Evolutionary conservation across 1,140 invertebrate species (phyloP).

Genomic region (Lucilia cuprina): DNA sequence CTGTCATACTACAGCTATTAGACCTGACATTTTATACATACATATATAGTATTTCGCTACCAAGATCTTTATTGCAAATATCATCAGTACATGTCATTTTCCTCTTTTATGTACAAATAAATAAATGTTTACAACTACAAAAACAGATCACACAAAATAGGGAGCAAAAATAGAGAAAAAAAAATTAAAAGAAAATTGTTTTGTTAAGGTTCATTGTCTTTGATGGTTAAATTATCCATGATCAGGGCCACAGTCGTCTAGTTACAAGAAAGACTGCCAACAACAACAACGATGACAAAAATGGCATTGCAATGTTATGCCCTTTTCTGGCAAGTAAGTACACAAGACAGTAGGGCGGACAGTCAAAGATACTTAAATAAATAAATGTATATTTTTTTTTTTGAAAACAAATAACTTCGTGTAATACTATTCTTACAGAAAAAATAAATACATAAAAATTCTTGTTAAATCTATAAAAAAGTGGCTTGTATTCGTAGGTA

Average conservation of each 20-base stretch:
- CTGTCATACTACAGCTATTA: too few species aligned
- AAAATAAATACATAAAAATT: too few species aligned
- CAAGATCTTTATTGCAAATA: constrained; percentile 10
- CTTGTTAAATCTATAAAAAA: too few species aligned
- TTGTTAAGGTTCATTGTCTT: constrained; percentile 28
- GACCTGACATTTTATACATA: neutral
- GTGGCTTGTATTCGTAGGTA: too few species aligned
- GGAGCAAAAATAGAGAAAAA: neutral
- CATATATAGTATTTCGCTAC: neutral
- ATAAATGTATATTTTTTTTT: too few species aligned
- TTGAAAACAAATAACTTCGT: too few species aligned
- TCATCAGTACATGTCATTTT: neutral
- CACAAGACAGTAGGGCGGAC: too few species aligned
- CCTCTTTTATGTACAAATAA: neutral
- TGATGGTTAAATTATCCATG: constrained; percentile 20
- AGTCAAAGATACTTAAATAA: too few species aligned
- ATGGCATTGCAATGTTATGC: neutral
- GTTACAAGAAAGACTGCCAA: neutral
- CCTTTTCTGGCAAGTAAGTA: neutral
- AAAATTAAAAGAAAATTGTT: neutral
- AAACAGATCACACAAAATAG: neutral
- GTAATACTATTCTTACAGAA: too few species aligned
- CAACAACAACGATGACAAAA: neutral
- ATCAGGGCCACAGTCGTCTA: constrained; percentile 18
- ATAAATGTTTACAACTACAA: too few species aligned